Base-by-base conservation (phyloP, 2,797 vertebrate species). In the Pristis pectinata region DNA sequence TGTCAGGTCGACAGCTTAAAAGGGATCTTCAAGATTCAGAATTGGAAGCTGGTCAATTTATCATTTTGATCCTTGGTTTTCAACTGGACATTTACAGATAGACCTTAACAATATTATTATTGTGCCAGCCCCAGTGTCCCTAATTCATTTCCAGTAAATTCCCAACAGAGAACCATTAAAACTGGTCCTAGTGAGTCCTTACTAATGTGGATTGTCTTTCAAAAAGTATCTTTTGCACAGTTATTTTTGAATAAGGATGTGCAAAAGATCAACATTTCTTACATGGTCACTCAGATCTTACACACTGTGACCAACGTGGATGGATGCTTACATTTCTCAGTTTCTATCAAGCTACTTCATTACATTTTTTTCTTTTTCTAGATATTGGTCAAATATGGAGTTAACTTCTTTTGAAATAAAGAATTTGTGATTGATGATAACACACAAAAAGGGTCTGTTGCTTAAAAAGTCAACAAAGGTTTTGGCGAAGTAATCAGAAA, bases 201-300 rank as follows among this genome's bases (percentile, higher is more conserved):
- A 74, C 92, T 53, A 94, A 76, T 53, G 41, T 76, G 72, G 92
- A 94, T 94, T 94, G 92, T 94, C 92, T 94, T 94, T 94, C 92
- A 94, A 76, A 93, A 76, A n/a, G 70, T 94, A n/a, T 76, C 92
- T 94, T 94, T 76, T 56, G 92, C 72, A 74, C 24, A 72, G 76
- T 92, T 93, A 72, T 72, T 72, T 93, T 93, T 93, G 27, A 49
- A 64, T 72, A 72, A 93, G 24, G 49, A 70, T 93, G 41, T 93
- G 64, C 9, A 93, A 74, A 93, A 93, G 91, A 72, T 93, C 22
- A 72, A 93, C 67, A 72, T 93, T 93, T 93, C 67, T 61, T 9
- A 64, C 34, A 64, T 61, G n/a, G 85, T 89, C 85, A 89, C 85
- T 64, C 56, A 89, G 87, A 67, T 41, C 64, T 64, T 67, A 91